Base-by-base conservation (phyloP, 2,888 invertebrate species). In the Epistrophella euchroma region DNA sequence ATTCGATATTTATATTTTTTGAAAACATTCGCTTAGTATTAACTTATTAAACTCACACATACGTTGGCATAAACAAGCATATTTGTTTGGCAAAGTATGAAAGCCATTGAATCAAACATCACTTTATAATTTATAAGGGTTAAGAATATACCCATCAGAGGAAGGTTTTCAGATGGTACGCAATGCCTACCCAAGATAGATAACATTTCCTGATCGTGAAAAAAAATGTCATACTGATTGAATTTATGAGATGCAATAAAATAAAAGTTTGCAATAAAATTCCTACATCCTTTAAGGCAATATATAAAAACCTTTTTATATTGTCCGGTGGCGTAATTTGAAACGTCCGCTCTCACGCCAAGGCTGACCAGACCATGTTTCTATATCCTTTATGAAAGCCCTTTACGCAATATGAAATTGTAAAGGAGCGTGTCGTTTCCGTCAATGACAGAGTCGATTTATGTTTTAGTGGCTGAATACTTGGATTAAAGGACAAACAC, bases 161-260 rank as follows among this genome's bases (percentile, higher is more conserved):
- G n/a, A 62, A 62, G 28, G 19, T 9, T 45, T 47, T 19, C 9
- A 50, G 15, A 40, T 52, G 40, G 25, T 37, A 15, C 28, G 74
- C 43, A 56, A 56, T 28, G 58, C 52, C 47, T 60, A 35, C 56
- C 50, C 40, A 74, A 80, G 50, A 79, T 50, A 50, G 35, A 50
- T 68, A 35, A 58, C 47, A 73, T 19, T 71, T 81, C 47, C 71
- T 71, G 19, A 50, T 35, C 2, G 25, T 50, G 62, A 28, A 32
- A n/a, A 47, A 81, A 68, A 50, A 81, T 81, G 81, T 88, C 88
- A 85, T 47, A 60, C 52, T 71, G 71, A 73, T 78, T 55, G 78
- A 81, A 85, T 81, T 88, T 88, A 88, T 88, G 71, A 71, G 77
- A 72, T 50, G 56, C 72, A 88, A 88, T 88, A 85, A 88, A 88